These are phyloP conservation scores for Cistogaster globosa DNA, from an alignment of 2,888 invertebrate genomes.

Conservation along the genomic window DNA sequence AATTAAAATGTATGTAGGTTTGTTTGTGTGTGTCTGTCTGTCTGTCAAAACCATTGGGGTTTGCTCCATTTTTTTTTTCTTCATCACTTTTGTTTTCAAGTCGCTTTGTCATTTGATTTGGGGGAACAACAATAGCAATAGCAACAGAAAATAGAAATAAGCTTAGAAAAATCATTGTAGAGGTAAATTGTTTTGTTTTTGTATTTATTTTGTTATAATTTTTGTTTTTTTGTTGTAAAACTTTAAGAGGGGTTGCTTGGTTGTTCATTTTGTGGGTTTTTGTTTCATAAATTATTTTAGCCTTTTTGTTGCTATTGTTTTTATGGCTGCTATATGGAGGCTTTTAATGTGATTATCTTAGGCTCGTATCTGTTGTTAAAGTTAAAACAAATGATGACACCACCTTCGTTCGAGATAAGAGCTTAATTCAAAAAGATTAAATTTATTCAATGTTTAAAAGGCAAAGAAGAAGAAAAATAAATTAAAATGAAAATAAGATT, in stretches of 20 bases:
- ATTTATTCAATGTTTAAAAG: constrained; percentile 57
- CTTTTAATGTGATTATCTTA: constrained; percentile 71
- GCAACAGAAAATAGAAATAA: constrained; percentile 23
- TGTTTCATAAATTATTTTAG: constrained; percentile 27
- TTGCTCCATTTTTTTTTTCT: constrained; percentile 53
- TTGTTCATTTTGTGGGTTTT: constrained; percentile 60
- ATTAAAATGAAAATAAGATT: constrained; percentile 8
- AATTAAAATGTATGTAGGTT: constrained; percentile 27
- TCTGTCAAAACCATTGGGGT: constrained; percentile 64
- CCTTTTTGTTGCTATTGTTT: constrained; percentile 22
- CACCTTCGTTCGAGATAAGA: constrained; percentile 63
- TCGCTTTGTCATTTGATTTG: constrained; percentile 61
- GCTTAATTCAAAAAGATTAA: constrained; percentile 68
- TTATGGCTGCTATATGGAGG: constrained; percentile 43
- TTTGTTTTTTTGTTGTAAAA: not conserved
- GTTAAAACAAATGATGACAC: constrained; percentile 67
- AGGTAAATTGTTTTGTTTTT: constrained; percentile 66
- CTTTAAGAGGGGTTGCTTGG: constrained; percentile 51
- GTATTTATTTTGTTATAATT: constrained; percentile 5
- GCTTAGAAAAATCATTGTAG: constrained; percentile 47
- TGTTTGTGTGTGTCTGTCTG: constrained; percentile 22
- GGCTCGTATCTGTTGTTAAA: constrained; percentile 45
- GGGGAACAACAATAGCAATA: constrained; percentile 1
- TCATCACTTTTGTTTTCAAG: constrained; percentile 41
- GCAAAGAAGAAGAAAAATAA: constrained; percentile 7